phyloP scores from a whole-genome alignment of 2,113 vertebrate species.

The Podarcis raffonei region DNA sequence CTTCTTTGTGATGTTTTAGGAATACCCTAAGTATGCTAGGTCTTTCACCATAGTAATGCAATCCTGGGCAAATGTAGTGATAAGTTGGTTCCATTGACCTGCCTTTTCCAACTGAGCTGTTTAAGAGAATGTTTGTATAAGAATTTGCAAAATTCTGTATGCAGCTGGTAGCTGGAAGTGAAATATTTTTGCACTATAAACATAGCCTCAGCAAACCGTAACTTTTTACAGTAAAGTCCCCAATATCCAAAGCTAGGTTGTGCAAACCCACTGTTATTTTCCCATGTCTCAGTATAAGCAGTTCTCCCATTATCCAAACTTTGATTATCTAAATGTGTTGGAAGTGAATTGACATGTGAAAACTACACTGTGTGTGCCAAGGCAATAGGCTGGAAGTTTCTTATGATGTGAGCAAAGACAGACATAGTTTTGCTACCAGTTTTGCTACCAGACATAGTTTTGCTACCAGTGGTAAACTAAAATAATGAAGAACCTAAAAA shows the following conservation, averaged over 20 bases:
- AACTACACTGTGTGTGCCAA: neutral
- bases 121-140: neutral
- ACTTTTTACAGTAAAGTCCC: neutral
- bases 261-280: conserved; percentile 15
- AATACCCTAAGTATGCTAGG: neutral
- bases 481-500: neutral
- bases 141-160: neutral
- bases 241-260: neutral
- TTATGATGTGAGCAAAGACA: neutral
- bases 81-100: neutral
- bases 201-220: neutral
- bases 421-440: neutral
- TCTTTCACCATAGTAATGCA: neutral
- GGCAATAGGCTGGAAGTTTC: neutral
- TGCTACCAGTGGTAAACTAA: neutral
- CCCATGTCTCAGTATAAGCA: conserved; percentile 9
- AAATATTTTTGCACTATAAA: neutral
- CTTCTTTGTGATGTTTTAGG: neutral
- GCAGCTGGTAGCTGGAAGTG: neutral
- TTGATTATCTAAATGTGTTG: conserved; percentile 11
- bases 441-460: neutral
- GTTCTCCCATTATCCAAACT: conserved; percentile 4
- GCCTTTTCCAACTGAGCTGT: neutral
- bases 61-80: neutral
- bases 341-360: neutral